A percentile compares a stretch with the other conserved stretches of the same genome.
These are phyloP conservation scores for Drosophila mercatorum DNA, from an alignment of 2,888 invertebrate genomes.

Conservation along the genomic window DNA sequence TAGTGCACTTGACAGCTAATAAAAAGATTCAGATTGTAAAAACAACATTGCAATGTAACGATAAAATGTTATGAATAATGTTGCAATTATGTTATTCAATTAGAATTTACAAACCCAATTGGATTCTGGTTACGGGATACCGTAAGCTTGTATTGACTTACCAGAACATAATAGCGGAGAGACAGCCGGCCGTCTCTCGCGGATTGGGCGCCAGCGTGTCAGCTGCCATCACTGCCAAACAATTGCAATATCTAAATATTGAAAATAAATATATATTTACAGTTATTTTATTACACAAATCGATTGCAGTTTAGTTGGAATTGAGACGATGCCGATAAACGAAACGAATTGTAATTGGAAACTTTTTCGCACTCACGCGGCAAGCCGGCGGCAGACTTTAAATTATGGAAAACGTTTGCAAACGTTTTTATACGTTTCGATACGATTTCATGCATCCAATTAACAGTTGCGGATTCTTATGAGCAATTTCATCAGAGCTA, in stretches of 20 bases:
- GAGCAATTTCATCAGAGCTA: constrained; percentile 1
- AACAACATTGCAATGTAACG: constrained; percentile 1
- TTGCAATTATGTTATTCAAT: not conserved
- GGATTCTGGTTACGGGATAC: not conserved
- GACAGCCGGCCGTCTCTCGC: constrained; percentile 86
- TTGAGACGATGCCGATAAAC: not conserved
- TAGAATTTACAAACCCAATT: not conserved
- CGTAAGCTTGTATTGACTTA: constrained; percentile 54
- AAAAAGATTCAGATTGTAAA: constrained; percentile 25
- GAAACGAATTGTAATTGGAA: not conserved
- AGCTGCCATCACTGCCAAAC: constrained; percentile 69
- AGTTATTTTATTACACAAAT: not conserved
- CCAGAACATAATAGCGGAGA: constrained; percentile 88
- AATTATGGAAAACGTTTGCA: not conserved
- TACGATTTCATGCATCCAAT: not conserved
- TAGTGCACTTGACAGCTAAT: constrained; percentile 9
- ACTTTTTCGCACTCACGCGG: not conserved
- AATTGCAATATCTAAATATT: constrained; percentile 3
- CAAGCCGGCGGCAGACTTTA: not conserved
- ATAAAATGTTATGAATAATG: not conserved
- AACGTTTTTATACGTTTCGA: constrained; percentile 39
- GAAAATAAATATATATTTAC: constrained; percentile 1
- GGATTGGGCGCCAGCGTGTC: constrained; percentile 86
- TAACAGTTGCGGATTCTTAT: not conserved
- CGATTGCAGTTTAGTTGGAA: not conserved